phyloP scores from a whole-genome alignment of 1,140 invertebrate species.

The Penaeus vannamei region DNA sequence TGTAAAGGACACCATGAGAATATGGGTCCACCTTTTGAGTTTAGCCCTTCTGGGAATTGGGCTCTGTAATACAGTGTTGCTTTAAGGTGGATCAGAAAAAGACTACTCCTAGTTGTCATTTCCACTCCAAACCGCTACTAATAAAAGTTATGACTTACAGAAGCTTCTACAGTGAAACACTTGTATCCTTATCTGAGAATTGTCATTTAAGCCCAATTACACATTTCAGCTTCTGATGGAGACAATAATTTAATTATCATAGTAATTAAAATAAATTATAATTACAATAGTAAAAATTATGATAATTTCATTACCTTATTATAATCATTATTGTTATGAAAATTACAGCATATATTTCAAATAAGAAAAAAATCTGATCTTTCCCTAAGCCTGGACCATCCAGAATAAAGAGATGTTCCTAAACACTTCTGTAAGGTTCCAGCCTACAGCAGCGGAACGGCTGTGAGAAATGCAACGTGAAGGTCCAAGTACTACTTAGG shows the following conservation, averaged over 20 bases:
- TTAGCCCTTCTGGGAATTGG: too few relatives aligned
- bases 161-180: conserved; percentile 36
- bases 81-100: too few relatives aligned
- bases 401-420: conserved; percentile 4
- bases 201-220: too few relatives aligned
- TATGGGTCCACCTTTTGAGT: conserved; percentile 15
- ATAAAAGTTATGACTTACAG: conserved; percentile 59
- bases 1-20: conserved; percentile 39
- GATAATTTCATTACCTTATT: too few relatives aligned
- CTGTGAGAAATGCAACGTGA: conserved; percentile 38
- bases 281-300: neutral
- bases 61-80: too few relatives aligned
- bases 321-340: neutral
- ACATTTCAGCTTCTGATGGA: too few relatives aligned
- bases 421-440: conserved; percentile 62
- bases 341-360: neutral
- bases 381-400: conserved; percentile 37
- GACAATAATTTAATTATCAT: too few relatives aligned
- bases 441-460: conserved; percentile 58
- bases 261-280: too few relatives aligned
- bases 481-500: conserved; percentile 29
- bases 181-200: neutral
- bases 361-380: neutral
- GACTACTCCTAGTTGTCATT: conserved; percentile 34
- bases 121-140: conserved; percentile 50